Evolutionary conservation across 2,113 vertebrate species (phyloP).

Genomic region (Pampusana beccarii): DNA sequence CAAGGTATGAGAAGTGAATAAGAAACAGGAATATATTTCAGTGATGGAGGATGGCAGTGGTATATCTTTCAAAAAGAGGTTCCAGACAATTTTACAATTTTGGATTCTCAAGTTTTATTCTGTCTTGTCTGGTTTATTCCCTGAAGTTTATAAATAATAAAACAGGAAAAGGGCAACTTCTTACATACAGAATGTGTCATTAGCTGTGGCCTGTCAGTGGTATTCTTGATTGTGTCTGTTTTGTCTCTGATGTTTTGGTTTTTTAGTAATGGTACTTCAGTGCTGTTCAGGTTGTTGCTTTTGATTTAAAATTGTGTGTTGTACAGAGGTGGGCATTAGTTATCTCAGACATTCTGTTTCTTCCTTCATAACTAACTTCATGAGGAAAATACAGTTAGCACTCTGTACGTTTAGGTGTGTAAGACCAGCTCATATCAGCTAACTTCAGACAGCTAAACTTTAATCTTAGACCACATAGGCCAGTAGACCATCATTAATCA

Average conservation of each 20-base stretch:
- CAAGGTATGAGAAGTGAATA: not conserved
- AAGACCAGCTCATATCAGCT: not conserved
- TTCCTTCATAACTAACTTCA: not conserved
- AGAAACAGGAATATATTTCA: not conserved
- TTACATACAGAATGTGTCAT: not conserved
- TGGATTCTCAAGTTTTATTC: not conserved
- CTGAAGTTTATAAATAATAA: not conserved
- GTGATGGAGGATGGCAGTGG: not conserved
- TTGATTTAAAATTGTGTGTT: not conserved
- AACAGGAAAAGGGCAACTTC: not conserved
- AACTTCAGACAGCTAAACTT: not conserved
- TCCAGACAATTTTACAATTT: not conserved
- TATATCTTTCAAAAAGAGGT: not conserved
- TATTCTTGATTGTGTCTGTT: not conserved
- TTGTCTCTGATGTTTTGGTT: not conserved
- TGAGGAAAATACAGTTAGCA: not conserved
- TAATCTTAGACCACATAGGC: not conserved
- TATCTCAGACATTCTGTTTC: not conserved
- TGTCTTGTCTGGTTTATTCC: not conserved
- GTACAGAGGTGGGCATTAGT: not conserved
- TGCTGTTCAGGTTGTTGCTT: not conserved
- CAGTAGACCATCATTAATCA: not conserved
- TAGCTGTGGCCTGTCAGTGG: accelerated
- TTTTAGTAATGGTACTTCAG: not conserved
- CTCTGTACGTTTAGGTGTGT: not conserved